phyloP scores from a whole-genome alignment of 1,140 invertebrate genomes.

The Propsilocerus akamusi region DNA sequence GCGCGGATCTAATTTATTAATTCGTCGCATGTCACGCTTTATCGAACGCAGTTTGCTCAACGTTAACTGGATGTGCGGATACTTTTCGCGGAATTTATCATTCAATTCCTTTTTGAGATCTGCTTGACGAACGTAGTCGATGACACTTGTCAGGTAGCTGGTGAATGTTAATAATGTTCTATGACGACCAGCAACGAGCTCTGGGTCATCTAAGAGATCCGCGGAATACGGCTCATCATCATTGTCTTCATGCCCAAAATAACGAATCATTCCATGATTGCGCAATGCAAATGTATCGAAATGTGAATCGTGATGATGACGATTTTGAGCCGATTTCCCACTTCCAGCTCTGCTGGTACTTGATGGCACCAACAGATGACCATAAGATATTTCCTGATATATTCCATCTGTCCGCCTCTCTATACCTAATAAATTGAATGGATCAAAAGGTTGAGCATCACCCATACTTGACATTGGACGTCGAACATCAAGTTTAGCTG shows the following conservation, averaged over 20 bases:
- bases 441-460: slow-evolving; percentile 64
- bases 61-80: slow-evolving; percentile 85
- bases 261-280: slow-evolving; percentile 24
- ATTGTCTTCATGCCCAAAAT: not conserved
- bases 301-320: slow-evolving; percentile 12
- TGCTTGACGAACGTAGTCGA: slow-evolving; percentile 91
- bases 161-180: slow-evolving; percentile 85
- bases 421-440: slow-evolving; percentile 65
- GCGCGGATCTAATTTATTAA: slow-evolving; percentile 70
- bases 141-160: slow-evolving; percentile 90
- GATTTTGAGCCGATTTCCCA: slow-evolving; percentile 14
- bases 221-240: slow-evolving; percentile 49
- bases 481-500: slow-evolving; percentile 42
- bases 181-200: slow-evolving; percentile 88
- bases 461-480: slow-evolving; percentile 67
- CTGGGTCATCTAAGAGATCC: slow-evolving; percentile 83
- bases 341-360: slow-evolving; percentile 30
- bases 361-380: slow-evolving; percentile 60
- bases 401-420: slow-evolving; percentile 67
- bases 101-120: slow-evolving; percentile 95
- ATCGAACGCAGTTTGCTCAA: slow-evolving; percentile 84
- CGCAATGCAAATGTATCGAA: slow-evolving; percentile 19
- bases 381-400: slow-evolving; percentile 70
- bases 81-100: slow-evolving; percentile 91
- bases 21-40: slow-evolving; percentile 89